Percentiles rank a stretch among this genome's conserved stretches.
These are phyloP conservation scores for Melopsittacus undulatus DNA, from an alignment of 2,797 vertebrate species.

Conservation along the genomic window DNA sequence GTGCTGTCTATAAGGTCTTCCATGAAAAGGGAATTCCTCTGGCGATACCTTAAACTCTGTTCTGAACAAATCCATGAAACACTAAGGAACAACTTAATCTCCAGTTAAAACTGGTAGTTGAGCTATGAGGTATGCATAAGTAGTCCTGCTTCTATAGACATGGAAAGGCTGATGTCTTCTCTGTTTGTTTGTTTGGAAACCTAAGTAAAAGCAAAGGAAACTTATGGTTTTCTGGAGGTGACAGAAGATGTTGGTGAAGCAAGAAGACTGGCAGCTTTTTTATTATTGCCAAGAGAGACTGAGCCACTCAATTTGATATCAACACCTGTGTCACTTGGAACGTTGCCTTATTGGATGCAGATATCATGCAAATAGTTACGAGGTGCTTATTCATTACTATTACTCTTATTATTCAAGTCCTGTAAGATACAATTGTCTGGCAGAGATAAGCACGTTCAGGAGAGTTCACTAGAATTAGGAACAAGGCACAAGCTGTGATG, in stretches of 20 bases:
- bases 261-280: constrained; percentile 46
- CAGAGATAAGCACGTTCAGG: neutral
- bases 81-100: neutral
- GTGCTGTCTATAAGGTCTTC: neutral
- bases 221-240: neutral
- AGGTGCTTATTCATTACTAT: constrained; percentile 17
- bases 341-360: constrained; percentile 36
- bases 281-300: constrained; percentile 55
- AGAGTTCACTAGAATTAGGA: neutral
- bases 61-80: neutral
- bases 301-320: constrained; percentile 19
- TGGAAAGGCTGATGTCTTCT: neutral
- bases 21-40: neutral
- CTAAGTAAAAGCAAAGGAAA: neutral
- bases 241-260: constrained; percentile 1
- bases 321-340: constrained; percentile 73
- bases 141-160: neutral
- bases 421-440: neutral
- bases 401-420: neutral
- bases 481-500: neutral
- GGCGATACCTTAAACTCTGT: neutral
- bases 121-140: neutral
- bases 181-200: neutral
- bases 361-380: neutral
- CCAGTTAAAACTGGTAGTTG: constrained; percentile 6